phyloP scores from a whole-genome alignment of 2,888 invertebrate genomes.

The Teinopalpus imperialis region DNA sequence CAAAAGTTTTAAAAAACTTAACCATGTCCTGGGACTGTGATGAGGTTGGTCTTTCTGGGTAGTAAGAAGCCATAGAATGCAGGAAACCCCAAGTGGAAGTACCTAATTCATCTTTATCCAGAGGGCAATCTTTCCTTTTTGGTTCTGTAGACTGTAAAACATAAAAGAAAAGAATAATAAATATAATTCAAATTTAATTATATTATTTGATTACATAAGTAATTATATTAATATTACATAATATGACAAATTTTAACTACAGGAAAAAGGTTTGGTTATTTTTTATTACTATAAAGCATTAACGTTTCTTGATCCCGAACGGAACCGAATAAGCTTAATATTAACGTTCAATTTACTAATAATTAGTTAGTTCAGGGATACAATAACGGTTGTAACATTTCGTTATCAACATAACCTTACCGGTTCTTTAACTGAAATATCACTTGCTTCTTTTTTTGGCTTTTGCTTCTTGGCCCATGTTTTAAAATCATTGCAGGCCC shows the following conservation, averaged over 20 bases:
- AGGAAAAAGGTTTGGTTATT: too few relatives aligned
- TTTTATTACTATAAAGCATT: too few relatives aligned
- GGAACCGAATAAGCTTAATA: too few relatives aligned
- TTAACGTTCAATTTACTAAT: too few relatives aligned
- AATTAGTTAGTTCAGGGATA: too few relatives aligned
- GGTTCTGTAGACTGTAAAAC: slow-evolving; percentile 39
- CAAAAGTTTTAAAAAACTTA: slow-evolving; percentile 90
- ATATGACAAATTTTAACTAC: too few relatives aligned
- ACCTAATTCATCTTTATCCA: slow-evolving; percentile 90
- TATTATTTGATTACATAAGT: not conserved
- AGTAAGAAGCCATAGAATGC: slow-evolving; percentile 98
- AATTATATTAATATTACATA: slow-evolving; percentile 8
- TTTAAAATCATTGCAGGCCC: slow-evolving; percentile 87
- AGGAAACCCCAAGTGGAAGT: slow-evolving; percentile 95
- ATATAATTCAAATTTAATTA: not conserved
- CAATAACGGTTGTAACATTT: slow-evolving; percentile 4
- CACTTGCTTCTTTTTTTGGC: slow-evolving; percentile 43
- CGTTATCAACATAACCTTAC: slow-evolving; percentile 41
- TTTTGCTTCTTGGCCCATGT: slow-evolving; percentile 86
- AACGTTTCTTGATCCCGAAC: too few relatives aligned
- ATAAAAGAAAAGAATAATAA: not conserved
- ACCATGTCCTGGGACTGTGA: slow-evolving; percentile 89
- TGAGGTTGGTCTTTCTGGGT: slow-evolving; percentile 90
- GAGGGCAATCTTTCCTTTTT: slow-evolving; percentile 83
- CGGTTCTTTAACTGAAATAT: slow-evolving; percentile 41